A percentile compares a stretch with the other conserved stretches of the same genome.
phyloP scores from a whole-genome alignment of 2,797 vertebrate species.

The Erithacus rubecula region DNA sequence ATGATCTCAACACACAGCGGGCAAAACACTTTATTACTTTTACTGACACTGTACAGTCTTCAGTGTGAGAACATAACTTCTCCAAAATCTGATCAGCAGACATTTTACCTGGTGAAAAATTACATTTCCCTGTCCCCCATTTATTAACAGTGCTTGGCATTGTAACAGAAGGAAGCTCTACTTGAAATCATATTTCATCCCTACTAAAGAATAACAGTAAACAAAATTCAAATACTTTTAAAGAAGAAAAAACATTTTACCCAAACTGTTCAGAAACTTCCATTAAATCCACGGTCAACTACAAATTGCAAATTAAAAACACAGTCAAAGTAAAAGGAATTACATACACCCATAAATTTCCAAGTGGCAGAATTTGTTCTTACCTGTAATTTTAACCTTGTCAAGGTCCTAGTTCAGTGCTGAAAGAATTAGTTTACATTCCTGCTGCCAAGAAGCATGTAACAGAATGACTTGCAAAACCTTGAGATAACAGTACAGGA shows the following conservation, averaged over 20 bases:
- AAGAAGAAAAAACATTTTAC: not conserved
- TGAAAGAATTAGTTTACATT: conserved; percentile 66
- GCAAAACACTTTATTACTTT: not conserved
- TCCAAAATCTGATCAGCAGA: not conserved
- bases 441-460: conserved; percentile 53
- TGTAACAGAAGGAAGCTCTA: not conserved
- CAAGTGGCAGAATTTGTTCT: not conserved
- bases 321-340: not conserved
- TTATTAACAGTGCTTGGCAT: not conserved
- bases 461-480: conserved; percentile 58
- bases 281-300: not conserved
- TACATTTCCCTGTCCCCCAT: too few relatives aligned
- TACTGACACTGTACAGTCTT: not conserved
- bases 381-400: conserved; percentile 61
- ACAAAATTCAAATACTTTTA: not conserved
- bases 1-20: not conserved
- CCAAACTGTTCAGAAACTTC: not conserved
- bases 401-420: conserved; percentile 44
- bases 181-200: not conserved
- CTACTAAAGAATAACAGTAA: not conserved
- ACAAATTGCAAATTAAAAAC: not conserved
- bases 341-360: not conserved
- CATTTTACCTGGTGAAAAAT: not conserved
- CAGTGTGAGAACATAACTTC: not conserved
- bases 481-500: conserved; percentile 60